Evolutionary conservation across 1,140 invertebrate genomes (phyloP).

Genomic region (Coboldia fuscipes): DNA sequence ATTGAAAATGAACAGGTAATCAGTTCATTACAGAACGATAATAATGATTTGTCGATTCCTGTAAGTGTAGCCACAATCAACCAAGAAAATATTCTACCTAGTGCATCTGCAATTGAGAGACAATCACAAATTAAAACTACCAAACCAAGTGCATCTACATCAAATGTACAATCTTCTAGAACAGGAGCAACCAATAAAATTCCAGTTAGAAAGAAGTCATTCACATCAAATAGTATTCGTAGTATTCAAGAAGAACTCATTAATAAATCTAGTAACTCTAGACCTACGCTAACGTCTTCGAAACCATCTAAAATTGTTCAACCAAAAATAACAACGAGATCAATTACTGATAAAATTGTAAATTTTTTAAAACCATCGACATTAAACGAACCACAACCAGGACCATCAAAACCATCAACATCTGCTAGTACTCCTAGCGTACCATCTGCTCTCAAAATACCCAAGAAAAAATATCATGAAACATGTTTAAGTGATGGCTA

Average conservation of each 20-base stretch:
- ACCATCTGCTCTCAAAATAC: slow-evolving; percentile 13
- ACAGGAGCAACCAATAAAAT: too few species aligned
- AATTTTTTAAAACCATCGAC: slow-evolving; percentile 11
- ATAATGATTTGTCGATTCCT: slow-evolving; percentile 7
- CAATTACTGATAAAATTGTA: slow-evolving; percentile 14
- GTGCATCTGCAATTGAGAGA: not conserved
- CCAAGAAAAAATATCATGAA: slow-evolving; percentile 27
- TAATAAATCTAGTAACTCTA: slow-evolving; percentile 20
- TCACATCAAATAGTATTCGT: slow-evolving; percentile 23
- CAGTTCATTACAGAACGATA: too few species aligned
- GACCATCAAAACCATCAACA: not conserved
- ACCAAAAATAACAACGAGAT: slow-evolving; percentile 7
- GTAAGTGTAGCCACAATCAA: slow-evolving; percentile 12
- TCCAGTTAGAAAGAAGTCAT: slow-evolving; percentile 14
- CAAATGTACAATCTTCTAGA: not conserved
- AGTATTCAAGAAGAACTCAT: slow-evolving; percentile 28
- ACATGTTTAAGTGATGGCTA: slow-evolving; percentile 35
- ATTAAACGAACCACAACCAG: too few species aligned
- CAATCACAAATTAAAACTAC: not conserved
- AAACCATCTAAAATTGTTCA: slow-evolving; percentile 11
- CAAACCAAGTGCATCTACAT: not conserved
- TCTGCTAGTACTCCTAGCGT: not conserved
- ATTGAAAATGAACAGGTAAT: too few species aligned
- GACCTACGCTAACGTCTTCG: slow-evolving; percentile 8
- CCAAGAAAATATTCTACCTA: too few species aligned